Evolutionary conservation across 2,113 vertebrate species (phyloP).

Genomic region (Nansenia antarctica): DNA sequence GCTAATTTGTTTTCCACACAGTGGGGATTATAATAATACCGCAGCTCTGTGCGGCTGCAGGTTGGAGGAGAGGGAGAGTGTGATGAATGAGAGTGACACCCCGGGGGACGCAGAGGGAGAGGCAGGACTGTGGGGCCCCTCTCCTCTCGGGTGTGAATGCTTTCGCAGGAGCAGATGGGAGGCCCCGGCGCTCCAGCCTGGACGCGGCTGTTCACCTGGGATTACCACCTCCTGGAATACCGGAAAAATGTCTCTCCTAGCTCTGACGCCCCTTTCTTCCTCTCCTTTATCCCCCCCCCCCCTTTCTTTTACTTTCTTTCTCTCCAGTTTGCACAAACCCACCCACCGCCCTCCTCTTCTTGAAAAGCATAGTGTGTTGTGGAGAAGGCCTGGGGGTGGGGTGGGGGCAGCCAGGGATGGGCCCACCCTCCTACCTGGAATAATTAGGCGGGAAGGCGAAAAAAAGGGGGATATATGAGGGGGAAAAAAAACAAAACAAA

Average conservation of each 20-base stretch:
- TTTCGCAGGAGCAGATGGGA: neutral
- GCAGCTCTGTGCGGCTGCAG: neutral
- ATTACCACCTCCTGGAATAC: neutral
- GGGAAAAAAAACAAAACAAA: constrained; percentile 48
- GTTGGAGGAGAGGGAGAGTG: neutral
- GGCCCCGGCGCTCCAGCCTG: neutral
- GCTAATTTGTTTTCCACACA: constrained; percentile 13
- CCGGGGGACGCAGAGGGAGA: neutral
- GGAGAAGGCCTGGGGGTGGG: neutral
- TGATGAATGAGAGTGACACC: neutral
- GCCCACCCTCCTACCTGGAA: constrained; percentile 27
- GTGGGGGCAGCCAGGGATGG: constrained; percentile 10
- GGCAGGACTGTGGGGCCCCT: neutral
- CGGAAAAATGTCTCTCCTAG: neutral
- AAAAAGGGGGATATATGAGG: constrained; percentile 22
- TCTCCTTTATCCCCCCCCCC: neutral
- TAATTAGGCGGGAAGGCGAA: neutral
- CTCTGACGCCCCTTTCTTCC: neutral
- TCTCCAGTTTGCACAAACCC: neutral
- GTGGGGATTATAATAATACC: neutral
- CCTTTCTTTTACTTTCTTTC: neutral
- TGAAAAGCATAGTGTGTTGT: constrained; percentile 14
- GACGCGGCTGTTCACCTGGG: neutral
- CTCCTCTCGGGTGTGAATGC: neutral
- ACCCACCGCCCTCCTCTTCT: neutral